Base-by-base conservation (phyloP, 2,888 invertebrate genomes). In the Tenodera sinensis region DNA sequence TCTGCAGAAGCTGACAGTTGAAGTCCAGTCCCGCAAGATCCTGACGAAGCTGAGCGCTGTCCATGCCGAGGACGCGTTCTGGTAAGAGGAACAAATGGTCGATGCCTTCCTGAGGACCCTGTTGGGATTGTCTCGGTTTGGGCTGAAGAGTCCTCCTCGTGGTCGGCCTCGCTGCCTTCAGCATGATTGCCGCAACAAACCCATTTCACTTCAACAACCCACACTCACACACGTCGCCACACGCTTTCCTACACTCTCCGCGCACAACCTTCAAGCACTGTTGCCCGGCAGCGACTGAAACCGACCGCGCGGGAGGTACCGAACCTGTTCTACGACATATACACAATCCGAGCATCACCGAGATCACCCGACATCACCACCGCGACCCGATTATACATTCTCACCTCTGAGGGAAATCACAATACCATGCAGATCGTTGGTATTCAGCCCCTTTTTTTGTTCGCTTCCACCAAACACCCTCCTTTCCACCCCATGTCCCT, bases 81-180 rank as follows among this genome's bases (percentile, higher is more conserved):
- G 95, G 95, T 91, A 95, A 92, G 88, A 95, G 93, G 91, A 95
- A 94, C 91, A 95, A 93, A 91, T 95, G 95, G 92, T 95, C 95
- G 91, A 94, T 94, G 91, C 94, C 94, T 92, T 94, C 94, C 91
- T 94, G 93, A 89, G 93, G 93, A 90, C 93, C 93, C 91, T 93
- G 84, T 30, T 88, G 87, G 54, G 54, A 71, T 20, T 28, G 81
- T n/a, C 28, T 81, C 20, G 54, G 15, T 71, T 71, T 71, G 54
- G 54, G 54, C 3, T n/a, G 54, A 25, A 71, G 88, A 83, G 42
- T 54, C 20, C 20, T 71, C 20, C 20, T 25, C 3, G 85, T 83
- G 47, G 42, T 54, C 4, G 87, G 85, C 89, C 88, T 82, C 34
- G 88, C 81, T 42, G 90, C 89, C 34, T 88, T 87, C 83, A 90